Evolutionary conservation across 2,113 vertebrate genomes (phyloP), one percentile per base, ranked within the genome.

Genomic region (Prietella phreatophila): DNA sequence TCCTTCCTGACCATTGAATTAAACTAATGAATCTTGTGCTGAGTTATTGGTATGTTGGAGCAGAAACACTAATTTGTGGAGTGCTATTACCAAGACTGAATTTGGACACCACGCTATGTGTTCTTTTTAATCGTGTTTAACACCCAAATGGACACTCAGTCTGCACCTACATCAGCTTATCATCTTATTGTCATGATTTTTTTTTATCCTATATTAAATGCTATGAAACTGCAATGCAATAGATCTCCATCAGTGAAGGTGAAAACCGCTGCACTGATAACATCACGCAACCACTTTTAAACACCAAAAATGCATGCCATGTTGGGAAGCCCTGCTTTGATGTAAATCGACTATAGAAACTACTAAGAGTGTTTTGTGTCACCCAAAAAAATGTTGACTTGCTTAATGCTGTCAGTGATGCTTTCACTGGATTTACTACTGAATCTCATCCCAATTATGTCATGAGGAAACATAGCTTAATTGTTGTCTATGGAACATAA

Each of bases 51-150:
- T 27, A 39, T 60, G 25, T 33, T 42, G 22, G 39, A 85, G 39
- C 17, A 50, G 25, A 76, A 73, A 85, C 27, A 50, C 71, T 79
- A 30, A 53, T 63, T 47, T 86, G 84, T 86, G 15, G 56, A 47
- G 39, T 86, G 79, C 9, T 60, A 39, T 82, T 56, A 75, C 50
- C 47, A 69, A 25, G 83, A 33, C 50, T 71, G 50, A 55, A 84
- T 84, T 33, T 84, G 39, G 63, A 83, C 61, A 83, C 42, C 39
- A 50, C 3, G 20, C 39, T 47, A 30, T 17, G 27, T 67, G 27
- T 63, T 55, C 42, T 36, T 84, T 58, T 22, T 71, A 17, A 50
- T 30, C 5, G 7, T 4, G 2, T 86, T 30, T 78, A 60, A 75
- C 22, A 76, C 13, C 13, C 71, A 30, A 47, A 17, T 76, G 56